phyloP scores from a whole-genome alignment of 2,113 vertebrate genomes.

The Ptyas mucosa region DNA sequence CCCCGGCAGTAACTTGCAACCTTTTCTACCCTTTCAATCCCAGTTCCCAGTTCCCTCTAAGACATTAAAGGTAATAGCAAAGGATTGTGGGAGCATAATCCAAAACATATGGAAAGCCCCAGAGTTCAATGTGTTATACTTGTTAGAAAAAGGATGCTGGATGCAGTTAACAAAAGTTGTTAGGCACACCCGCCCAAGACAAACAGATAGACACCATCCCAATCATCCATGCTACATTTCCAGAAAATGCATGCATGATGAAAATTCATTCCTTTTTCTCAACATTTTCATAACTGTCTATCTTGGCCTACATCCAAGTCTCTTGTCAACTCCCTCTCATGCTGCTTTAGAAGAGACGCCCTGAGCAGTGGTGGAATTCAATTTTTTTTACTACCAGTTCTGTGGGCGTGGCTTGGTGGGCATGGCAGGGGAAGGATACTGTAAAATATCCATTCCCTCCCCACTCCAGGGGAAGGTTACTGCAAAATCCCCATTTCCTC shows the following conservation, averaged over 20 bases:
- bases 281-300: background rate
- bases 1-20: background rate
- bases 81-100: background rate
- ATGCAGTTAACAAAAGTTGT: background rate
- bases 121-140: background rate
- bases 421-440: too few species aligned
- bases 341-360: background rate
- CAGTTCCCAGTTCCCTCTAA: background rate
- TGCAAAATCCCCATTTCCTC: too few species aligned
- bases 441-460: too few species aligned
- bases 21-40: background rate
- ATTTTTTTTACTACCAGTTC: too few species aligned
- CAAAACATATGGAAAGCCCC: background rate
- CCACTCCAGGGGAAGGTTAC: too few species aligned
- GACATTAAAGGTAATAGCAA: background rate
- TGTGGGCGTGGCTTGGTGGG: too few species aligned
- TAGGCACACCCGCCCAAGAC: background rate
- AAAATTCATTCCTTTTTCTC: background rate
- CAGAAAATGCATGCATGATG: background rate
- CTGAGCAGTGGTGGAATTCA: too few species aligned
- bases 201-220: background rate
- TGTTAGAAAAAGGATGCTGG: background rate
- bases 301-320: background rate
- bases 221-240: background rate
- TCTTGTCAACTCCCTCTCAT: background rate